phyloP scores from a whole-genome alignment of 2,888 invertebrate genomes.

The Eupithecia centaureata region DNA sequence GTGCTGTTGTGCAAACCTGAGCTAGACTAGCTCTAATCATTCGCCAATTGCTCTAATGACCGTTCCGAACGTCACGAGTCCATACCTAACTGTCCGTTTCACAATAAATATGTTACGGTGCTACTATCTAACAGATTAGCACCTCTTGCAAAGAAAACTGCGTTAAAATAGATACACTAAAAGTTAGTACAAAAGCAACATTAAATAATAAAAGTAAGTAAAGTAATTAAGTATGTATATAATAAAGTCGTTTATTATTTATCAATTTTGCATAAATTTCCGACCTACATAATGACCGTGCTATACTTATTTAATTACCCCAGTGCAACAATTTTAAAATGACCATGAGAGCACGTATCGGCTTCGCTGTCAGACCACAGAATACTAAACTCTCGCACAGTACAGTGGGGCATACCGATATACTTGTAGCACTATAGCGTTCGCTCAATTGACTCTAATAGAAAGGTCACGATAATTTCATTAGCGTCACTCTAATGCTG shows the following conservation, averaged over 20 bases:
- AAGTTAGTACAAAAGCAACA: background rate
- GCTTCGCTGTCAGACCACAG: conserved; percentile 1
- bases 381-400: background rate
- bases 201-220: no score
- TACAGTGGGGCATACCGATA: conserved; percentile 6
- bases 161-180: background rate
- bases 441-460: conserved; percentile 71
- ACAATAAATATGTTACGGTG: conserved; percentile 47
- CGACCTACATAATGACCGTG: background rate
- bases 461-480: conserved; percentile 76
- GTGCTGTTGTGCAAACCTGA: conserved; percentile 33
- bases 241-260: no score
- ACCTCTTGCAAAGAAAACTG: background rate
- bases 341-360: background rate
- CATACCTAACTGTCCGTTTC: conserved; percentile 57
- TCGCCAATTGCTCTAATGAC: conserved; percentile 61
- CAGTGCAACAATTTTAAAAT: background rate
- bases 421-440: conserved; percentile 5
- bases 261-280: background rate
- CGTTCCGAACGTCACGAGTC: conserved; percentile 53
- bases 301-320: background rate
- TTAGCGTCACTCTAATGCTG: conserved; percentile 57
- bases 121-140: conserved; percentile 17
- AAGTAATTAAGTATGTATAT: no score
- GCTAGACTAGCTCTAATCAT: conserved; percentile 56